These are phyloP conservation scores for Automeris io DNA, from an alignment of 2,888 invertebrate genomes.

Conservation along the genomic window DNA sequence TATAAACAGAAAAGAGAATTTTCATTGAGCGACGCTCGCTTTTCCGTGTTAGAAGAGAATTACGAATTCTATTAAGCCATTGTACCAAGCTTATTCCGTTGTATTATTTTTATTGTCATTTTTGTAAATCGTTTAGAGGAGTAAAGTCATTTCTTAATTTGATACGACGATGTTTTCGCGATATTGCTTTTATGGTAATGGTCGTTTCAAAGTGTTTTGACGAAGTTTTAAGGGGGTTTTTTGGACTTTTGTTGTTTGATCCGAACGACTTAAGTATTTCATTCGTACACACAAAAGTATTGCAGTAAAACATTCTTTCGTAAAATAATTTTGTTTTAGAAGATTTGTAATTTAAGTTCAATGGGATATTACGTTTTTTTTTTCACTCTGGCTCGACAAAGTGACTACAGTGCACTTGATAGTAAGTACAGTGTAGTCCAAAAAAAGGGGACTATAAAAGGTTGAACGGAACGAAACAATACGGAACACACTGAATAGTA, in stretches of 20 bases:
- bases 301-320: conserved; percentile 1
- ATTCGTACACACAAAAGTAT: conserved; percentile 4
- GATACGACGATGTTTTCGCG: conserved; percentile 44
- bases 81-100: conserved; percentile 44
- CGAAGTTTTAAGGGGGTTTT: conserved; percentile 17
- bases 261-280: conserved; percentile 10
- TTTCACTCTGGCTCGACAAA: too few relatives aligned
- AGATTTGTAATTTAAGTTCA: too few relatives aligned
- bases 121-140: conserved; percentile 60
- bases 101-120: conserved; percentile 50
- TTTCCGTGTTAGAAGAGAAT: conserved; percentile 42
- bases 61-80: conserved; percentile 61
- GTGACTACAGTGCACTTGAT: too few relatives aligned
- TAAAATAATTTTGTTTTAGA: neutral
- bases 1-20: conserved; percentile 57
- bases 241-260: conserved; percentile 9
- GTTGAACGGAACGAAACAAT: too few relatives aligned
- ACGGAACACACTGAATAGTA: too few relatives aligned
- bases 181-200: conserved; percentile 45
- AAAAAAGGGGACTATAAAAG: too few relatives aligned
- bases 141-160: conserved; percentile 50
- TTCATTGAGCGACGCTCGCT: conserved; percentile 57
- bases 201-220: conserved; percentile 23
- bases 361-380: too few relatives aligned
- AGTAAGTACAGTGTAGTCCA: too few relatives aligned